These are phyloP conservation scores for Tokudaia muenninki DNA, from an alignment of 2,797 vertebrate species.

Conservation along the genomic window DNA sequence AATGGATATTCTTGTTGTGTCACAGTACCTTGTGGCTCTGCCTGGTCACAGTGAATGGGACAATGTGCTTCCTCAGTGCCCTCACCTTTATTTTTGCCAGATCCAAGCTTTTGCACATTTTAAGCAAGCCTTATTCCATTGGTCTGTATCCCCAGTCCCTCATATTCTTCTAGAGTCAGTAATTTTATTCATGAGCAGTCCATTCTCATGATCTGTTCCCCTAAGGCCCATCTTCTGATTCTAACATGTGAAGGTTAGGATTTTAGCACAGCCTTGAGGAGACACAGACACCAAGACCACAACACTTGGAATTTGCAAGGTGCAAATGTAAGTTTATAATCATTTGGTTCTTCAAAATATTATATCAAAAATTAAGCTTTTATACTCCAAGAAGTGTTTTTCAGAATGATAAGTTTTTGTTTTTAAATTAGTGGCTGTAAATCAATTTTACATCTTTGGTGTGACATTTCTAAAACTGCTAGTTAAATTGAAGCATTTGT, in stretches of 20 bases:
- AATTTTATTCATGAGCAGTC: not conserved
- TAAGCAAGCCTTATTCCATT: not conserved
- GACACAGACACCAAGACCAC: not conserved
- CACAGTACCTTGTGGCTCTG: not conserved
- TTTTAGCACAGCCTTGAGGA: not conserved
- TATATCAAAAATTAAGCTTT: slow-evolving; percentile 7
- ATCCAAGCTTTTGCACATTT: not conserved
- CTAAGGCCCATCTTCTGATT: not conserved
- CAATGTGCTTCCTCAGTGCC: not conserved
- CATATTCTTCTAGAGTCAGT: not conserved
- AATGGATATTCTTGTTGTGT: not conserved
- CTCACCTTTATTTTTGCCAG: not conserved
- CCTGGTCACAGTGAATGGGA: not conserved
- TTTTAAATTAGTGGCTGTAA: not conserved
- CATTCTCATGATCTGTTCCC: not conserved
- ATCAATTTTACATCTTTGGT: not conserved
- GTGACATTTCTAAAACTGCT: not conserved
- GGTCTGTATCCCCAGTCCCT: too few relatives aligned
- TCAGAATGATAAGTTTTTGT: not conserved
- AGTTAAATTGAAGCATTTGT: not conserved
- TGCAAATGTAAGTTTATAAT: not conserved
- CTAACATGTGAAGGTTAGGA: not conserved
- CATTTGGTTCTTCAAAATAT: not conserved
- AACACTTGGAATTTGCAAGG: not conserved
- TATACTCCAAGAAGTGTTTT: not conserved